A percentile compares a stretch with the other conserved stretches of the same genome.
Evolutionary conservation across 2,113 vertebrate species (phyloP).

Genomic region (Pleuronectes platessa): DNA sequence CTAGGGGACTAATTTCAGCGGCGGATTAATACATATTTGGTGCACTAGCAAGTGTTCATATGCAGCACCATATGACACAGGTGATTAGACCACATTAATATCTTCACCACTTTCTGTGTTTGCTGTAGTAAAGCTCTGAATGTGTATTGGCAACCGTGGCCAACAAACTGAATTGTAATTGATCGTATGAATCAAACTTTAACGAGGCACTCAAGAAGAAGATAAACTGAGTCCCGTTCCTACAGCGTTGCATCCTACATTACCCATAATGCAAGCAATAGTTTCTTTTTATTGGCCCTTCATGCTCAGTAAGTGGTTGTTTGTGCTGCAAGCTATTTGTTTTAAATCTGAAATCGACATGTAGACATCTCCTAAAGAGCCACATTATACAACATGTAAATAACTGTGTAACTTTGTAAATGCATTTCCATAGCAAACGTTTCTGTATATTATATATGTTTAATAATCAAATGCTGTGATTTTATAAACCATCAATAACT

Average conservation of each 20-base stretch:
- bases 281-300: neutral
- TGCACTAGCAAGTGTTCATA: neutral
- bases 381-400: neutral
- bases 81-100: neutral
- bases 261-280: neutral
- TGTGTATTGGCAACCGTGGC: neutral
- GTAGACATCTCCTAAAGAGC: neutral
- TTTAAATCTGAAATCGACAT: neutral
- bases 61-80: neutral
- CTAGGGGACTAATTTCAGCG: neutral
- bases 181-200: neutral
- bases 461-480: slow-evolving; percentile 3
- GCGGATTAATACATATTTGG: neutral
- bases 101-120: neutral
- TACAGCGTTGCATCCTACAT: neutral
- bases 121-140: too few species aligned
- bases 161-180: neutral
- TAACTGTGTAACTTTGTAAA: slow-evolving; percentile 12
- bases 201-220: too few species aligned
- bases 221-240: neutral
- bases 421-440: slow-evolving; percentile 1
- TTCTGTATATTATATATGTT: neutral
- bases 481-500: neutral
- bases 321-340: neutral
- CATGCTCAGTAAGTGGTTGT: neutral